Conservation (phyloP, 2,797 vertebrate genomes). For the Pipistrellus pipistrellus region DNA sequence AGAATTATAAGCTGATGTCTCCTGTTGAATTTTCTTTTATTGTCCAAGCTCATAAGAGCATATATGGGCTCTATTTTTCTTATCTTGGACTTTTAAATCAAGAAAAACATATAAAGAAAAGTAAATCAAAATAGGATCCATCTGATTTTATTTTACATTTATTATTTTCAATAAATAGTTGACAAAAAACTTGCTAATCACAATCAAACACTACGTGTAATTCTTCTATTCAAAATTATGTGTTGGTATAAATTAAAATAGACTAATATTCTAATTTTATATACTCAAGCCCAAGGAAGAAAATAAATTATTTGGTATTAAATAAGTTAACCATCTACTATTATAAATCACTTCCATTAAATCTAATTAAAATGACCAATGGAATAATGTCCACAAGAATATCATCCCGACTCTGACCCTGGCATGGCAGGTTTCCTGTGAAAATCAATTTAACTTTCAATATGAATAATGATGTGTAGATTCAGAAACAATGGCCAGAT, state of each 20-base stretch:
- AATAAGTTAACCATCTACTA: conserved; percentile 18
- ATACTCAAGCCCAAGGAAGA: conserved; percentile 8
- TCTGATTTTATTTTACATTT: conserved; percentile 20
- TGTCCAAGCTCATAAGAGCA: background rate
- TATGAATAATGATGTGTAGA: background rate
- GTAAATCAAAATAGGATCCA: conserved; percentile 7
- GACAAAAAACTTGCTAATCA: background rate
- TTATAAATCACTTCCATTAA: background rate
- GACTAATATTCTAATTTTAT: conserved; percentile 38
- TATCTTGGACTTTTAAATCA: background rate
- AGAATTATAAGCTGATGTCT: background rate
- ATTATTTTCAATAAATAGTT: conserved; percentile 43
- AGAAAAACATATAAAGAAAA: conserved; percentile 21
- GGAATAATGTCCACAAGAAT: background rate
- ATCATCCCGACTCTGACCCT: conserved; percentile 16
- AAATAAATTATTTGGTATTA: conserved; percentile 45
- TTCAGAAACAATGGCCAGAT: conserved; percentile 27
- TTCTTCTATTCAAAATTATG: conserved; percentile 53
- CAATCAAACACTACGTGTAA: conserved; percentile 31
- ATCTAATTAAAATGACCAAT: conserved; percentile 35
- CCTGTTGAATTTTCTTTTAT: conserved; percentile 14
- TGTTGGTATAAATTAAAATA: background rate
- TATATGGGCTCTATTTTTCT: conserved; percentile 29
- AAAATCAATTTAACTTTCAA: conserved; percentile 37
- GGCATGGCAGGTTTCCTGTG: background rate